These are phyloP conservation scores for Macaria notata DNA, from an alignment of 2,888 invertebrate genomes.

Conservation along the genomic window DNA sequence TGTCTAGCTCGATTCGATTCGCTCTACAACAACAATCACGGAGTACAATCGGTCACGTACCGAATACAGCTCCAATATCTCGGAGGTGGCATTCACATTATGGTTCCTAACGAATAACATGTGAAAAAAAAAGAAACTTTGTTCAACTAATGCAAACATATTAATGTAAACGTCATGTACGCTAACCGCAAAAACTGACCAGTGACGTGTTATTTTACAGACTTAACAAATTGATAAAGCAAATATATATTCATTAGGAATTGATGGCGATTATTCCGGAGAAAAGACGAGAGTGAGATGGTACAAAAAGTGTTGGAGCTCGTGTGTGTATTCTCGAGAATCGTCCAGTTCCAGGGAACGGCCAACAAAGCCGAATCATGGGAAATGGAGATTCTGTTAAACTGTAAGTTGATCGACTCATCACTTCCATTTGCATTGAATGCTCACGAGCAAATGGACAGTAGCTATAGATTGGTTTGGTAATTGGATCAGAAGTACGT, in stretches of 20 bases:
- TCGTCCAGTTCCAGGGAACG: constrained; percentile 40
- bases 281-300: constrained; percentile 34
- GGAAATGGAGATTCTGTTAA: constrained; percentile 53
- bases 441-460: constrained; percentile 6
- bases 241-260: constrained; percentile 26
- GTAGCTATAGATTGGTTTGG: background rate
- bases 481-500: too few relatives aligned
- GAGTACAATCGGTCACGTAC: constrained; percentile 26
- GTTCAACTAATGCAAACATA: constrained; percentile 22
- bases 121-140: constrained; percentile 19
- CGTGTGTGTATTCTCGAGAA: constrained; percentile 43
- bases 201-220: constrained; percentile 23
- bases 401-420: constrained; percentile 51
- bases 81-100: constrained; percentile 12
- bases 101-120: constrained; percentile 9
- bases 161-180: constrained; percentile 16
- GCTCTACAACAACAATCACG: constrained; percentile 15
- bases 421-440: constrained; percentile 32
- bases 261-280: constrained; percentile 27
- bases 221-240: constrained; percentile 13
- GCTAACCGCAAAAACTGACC: constrained; percentile 21
- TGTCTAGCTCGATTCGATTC: constrained; percentile 26
- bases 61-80: constrained; percentile 17
- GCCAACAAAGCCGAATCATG: constrained; percentile 47
- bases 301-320: constrained; percentile 33